Percentiles rank a stretch among this genome's conserved stretches.
Evolutionary conservation across 2,113 vertebrate species (phyloP).

Genomic region (Zonotrichia leucophrys): DNA sequence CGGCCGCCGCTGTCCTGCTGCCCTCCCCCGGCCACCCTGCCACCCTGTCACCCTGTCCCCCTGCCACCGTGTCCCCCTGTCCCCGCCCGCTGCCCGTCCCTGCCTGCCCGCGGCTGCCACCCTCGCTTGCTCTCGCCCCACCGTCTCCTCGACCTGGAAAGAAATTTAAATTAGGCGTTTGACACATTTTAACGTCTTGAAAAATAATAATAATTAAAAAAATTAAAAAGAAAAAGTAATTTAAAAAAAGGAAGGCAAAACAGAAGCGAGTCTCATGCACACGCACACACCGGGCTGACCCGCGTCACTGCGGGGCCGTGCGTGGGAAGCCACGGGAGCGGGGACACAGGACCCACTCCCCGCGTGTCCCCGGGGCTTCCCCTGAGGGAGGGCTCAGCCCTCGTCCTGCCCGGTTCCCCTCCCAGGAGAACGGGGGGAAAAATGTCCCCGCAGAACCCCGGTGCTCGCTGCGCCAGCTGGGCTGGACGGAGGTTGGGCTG

Average conservation of each 20-base stretch:
- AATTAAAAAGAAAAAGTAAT: neutral
- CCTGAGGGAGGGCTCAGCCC: neutral
- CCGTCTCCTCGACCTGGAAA: conserved; percentile 42
- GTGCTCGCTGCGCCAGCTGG: neutral
- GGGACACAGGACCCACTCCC: neutral
- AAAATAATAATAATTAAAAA: neutral
- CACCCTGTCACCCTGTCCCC: neutral
- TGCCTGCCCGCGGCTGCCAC: neutral
- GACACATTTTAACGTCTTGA: neutral
- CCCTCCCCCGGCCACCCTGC: neutral
- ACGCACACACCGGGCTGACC: neutral
- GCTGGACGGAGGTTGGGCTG: neutral
- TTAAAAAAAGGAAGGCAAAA: neutral
- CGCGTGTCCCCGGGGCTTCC: neutral
- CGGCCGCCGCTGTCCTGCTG: neutral
- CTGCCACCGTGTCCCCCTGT: neutral
- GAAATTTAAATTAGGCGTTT: conserved; percentile 30
- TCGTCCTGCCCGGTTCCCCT: neutral
- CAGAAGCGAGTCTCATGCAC: neutral
- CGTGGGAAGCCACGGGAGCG: neutral
- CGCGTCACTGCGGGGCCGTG: neutral
- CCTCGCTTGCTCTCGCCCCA: neutral
- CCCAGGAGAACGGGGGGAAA: rapidly evolving
- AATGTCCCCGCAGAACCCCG: neutral
- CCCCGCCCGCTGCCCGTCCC: neutral